Base-by-base conservation (phyloP, 2,113 vertebrate species). In the Limanda limanda region DNA sequence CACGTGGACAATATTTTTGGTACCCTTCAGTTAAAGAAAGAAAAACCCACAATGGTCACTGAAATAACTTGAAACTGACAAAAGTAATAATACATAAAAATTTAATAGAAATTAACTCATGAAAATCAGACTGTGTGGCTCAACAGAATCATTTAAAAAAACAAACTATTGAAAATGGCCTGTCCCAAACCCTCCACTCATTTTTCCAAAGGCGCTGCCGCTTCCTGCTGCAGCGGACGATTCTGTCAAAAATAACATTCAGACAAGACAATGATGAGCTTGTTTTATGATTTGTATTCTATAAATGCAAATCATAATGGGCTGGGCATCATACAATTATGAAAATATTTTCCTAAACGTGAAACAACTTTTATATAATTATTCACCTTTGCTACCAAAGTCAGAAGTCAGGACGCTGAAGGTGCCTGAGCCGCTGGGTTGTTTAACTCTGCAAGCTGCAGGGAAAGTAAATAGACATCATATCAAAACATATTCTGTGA, bases 371-470 rank as follows among this genome's bases (percentile, higher is more conserved):
- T 37, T 37, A 37, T 9, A 37, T 37, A 9, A 12, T 13, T 12
- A 42, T 12, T 71, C 81, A 97, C 97, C 91, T 94, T 92, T 86
- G 54, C 82, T 83, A 35, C 89, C 93, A 87, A 97, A 95, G 42
- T 84, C 6, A 27, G 94, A 75, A 5, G 84, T 13, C 1, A 66
- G 0, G 81, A 90, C 18, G 79, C 85, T 3, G 95, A 3, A 37
- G 94, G 63, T 1, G 68, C 14, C 40, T 86, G 58, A 42, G 94
- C 88, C 58, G 55, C 73, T 0, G 70, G 83, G 71, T 92, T 92
- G 61, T 93, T 96, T 45, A 96, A 73, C 77, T 96, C 94, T 23
- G 94, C 91, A 4, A 96, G 90, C 97, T 98, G 81, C 42, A 83
- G 76, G 79, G 61, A 77, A 74, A 78, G 31, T 48, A 42, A 52